A percentile compares a stretch with the other conserved stretches of the same genome.
Evolutionary conservation across 1,140 invertebrate species (phyloP).

Genomic region (Micrasema minimum): DNA sequence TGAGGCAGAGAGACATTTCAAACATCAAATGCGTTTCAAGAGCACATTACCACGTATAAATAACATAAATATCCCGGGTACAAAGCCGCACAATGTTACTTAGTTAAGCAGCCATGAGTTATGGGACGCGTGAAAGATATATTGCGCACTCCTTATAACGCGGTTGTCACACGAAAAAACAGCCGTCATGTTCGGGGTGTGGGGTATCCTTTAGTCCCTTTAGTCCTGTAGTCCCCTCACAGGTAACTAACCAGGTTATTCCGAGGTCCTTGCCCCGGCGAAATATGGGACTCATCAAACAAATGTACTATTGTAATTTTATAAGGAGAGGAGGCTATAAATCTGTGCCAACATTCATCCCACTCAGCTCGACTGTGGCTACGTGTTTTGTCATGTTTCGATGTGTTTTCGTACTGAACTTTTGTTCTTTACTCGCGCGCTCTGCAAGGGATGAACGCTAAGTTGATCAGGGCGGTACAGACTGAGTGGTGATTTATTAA

Average conservation of each 20-base stretch:
- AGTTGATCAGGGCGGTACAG: too few species aligned
- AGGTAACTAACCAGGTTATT: conserved; percentile 16
- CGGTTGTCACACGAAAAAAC: conserved; percentile 49
- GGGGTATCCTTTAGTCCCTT: neutral
- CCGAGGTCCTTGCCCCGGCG: conserved; percentile 9
- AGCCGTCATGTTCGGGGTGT: conserved; percentile 43
- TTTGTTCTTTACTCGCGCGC: too few species aligned
- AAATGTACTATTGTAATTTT: conserved; percentile 40
- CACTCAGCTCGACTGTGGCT: neutral
- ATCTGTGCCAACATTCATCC: conserved; percentile 10
- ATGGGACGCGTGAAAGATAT: conserved; percentile 52
- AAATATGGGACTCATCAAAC: conserved; percentile 33
- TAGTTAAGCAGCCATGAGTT: conserved; percentile 53
- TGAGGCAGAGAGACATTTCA: conserved; percentile 43
- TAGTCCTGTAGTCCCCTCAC: neutral
- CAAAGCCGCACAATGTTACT: conserved; percentile 54
- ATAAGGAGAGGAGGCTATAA: conserved; percentile 32
- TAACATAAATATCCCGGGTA: conserved; percentile 52
- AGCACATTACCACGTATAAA: conserved; percentile 54
- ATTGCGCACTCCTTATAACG: conserved; percentile 53
- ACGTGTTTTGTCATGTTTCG: conserved; percentile 33
- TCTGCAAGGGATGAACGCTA: too few species aligned
- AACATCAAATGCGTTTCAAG: conserved; percentile 54
- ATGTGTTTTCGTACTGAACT: conserved; percentile 24
- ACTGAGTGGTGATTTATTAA: too few species aligned